phyloP scores from a whole-genome alignment of 2,888 invertebrate species.

The Lydus trimaculatus region DNA sequence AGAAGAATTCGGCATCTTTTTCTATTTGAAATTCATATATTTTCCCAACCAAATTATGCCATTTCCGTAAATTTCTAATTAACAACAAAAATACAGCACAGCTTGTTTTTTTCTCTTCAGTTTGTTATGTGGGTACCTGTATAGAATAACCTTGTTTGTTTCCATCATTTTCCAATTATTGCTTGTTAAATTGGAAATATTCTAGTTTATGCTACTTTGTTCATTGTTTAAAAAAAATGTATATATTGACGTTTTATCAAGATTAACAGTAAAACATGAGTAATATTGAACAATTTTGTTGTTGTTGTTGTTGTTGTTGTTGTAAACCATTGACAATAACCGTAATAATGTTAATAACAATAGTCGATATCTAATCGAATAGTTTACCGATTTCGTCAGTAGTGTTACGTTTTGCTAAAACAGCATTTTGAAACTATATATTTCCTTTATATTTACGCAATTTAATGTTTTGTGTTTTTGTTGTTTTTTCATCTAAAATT shows the following conservation, averaged over 20 bases:
- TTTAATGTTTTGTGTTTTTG: too few species aligned
- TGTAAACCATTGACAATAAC: neutral
- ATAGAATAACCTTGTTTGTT: neutral
- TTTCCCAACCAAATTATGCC: neutral
- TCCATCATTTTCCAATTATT: neutral
- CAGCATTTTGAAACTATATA: constrained; percentile 26
- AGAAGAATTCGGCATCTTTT: neutral
- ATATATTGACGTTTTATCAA: neutral
- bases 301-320: too few species aligned
- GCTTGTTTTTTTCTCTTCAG: neutral
- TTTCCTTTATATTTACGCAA: constrained; percentile 19
- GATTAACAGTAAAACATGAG: neutral
- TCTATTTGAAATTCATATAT: too few species aligned
- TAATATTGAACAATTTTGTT: neutral
- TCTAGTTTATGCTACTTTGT: neutral
- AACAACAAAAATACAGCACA: neutral
- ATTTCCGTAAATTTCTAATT: neutral
- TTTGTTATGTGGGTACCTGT: neutral
- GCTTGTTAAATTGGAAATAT: neutral
- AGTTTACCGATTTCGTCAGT: constrained; percentile 22
- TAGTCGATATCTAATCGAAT: constrained; percentile 10
- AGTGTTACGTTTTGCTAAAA: constrained; percentile 26
- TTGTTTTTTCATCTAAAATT: constrained; percentile 18
- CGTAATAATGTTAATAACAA: constrained; percentile 4
- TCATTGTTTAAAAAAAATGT: neutral